A percentile compares a stretch with the other conserved stretches of the same genome.
These are phyloP conservation scores for Spatulosminthurus flaviceps DNA, from an alignment of 2,888 invertebrate genomes.

Conservation along the genomic window DNA sequence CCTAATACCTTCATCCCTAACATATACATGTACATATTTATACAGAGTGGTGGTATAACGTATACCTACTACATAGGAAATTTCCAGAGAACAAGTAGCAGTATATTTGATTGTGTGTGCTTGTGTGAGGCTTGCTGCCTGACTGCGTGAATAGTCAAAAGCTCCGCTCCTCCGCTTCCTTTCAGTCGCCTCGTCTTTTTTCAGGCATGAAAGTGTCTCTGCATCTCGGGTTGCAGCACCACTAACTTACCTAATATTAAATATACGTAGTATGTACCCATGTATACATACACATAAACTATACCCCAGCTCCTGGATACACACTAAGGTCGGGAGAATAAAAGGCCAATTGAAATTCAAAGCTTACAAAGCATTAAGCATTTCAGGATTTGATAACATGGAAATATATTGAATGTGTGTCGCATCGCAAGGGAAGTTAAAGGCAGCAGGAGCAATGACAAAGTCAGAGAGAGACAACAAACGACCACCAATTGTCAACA, in stretches of 20 bases:
- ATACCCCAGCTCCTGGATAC: too few relatives aligned
- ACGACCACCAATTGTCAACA: slow-evolving; percentile 30
- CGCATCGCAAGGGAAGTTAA: too few relatives aligned
- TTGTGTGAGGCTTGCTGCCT: slow-evolving; percentile 32
- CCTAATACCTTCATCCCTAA: too few relatives aligned
- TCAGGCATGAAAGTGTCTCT: background rate
- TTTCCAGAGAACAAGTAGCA: slow-evolving; percentile 38
- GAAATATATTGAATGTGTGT: background rate
- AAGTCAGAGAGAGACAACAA: slow-evolving; percentile 34
- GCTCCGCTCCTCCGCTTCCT: slow-evolving; percentile 10
- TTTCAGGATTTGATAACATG: background rate
- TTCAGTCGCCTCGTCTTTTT: background rate
- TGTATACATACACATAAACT: too few relatives aligned
- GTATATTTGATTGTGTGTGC: slow-evolving; percentile 38
- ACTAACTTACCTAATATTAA: background rate
- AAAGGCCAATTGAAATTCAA: slow-evolving; percentile 18
- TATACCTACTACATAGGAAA: too few relatives aligned
- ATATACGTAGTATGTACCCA: slow-evolving; percentile 26
- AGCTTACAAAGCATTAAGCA: slow-evolving; percentile 20
- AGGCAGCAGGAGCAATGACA: too few relatives aligned
- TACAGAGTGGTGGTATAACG: too few relatives aligned
- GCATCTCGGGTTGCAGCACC: too few relatives aligned
- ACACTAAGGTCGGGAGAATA: background rate
- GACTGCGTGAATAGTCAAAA: slow-evolving; percentile 12
- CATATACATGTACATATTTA: too few relatives aligned